Conservation (phyloP, 2,113 vertebrate genomes). For the Hylia prasina region DNA sequence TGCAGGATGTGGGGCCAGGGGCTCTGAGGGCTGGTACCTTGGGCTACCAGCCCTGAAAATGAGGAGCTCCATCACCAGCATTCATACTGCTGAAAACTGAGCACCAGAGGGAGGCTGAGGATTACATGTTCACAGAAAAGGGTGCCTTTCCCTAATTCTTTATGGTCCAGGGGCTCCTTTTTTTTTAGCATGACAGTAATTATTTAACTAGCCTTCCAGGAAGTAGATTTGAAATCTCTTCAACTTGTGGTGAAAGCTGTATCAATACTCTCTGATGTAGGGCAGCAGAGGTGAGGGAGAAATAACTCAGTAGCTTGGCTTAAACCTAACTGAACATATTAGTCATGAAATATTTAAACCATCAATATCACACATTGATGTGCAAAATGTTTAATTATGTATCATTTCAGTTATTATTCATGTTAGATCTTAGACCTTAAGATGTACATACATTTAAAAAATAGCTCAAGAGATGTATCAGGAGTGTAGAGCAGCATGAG, state of each 20-base stretch:
- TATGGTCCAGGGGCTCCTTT: neutral
- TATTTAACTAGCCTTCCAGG: constrained; percentile 40
- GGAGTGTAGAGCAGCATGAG: constrained; percentile 38
- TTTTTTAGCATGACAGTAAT: neutral
- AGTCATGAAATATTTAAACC: constrained; percentile 71
- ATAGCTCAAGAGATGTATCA: constrained; percentile 49
- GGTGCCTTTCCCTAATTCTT: neutral
- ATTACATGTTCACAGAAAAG: neutral
- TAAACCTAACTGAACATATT: constrained; percentile 63
- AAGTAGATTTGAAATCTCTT: constrained; percentile 30
- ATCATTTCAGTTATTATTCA: constrained; percentile 69
- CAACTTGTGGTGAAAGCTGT: neutral
- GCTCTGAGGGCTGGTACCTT: neutral
- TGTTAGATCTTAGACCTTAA: constrained; percentile 66
- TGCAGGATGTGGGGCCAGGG: neutral
- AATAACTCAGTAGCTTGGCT: constrained; percentile 52
- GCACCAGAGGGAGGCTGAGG: neutral
- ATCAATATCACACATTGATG: constrained; percentile 60
- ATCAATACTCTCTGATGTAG: constrained; percentile 23
- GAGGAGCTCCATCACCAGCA: neutral
- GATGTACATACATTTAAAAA: constrained; percentile 58
- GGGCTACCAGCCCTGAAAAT: neutral
- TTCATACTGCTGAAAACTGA: neutral
- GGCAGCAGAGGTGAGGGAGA: constrained; percentile 26
- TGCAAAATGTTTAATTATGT: constrained; percentile 70